Evolutionary conservation across 1,140 invertebrate genomes (phyloP), one percentile per base, ranked within the genome.

Genomic region (Akabosia matsudoensis): DNA sequence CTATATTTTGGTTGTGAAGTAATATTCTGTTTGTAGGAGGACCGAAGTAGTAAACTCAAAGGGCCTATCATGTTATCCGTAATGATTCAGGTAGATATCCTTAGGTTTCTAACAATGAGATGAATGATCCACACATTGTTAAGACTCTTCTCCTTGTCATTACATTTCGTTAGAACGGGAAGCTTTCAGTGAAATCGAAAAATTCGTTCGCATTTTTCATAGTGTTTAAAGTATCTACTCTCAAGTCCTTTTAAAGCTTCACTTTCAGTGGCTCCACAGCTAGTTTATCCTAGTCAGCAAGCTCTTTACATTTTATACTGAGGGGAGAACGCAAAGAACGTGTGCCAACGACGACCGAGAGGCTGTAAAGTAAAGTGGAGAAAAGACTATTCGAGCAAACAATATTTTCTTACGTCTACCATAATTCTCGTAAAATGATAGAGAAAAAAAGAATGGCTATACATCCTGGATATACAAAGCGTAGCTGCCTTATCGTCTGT

Each of bases 241-340:
- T n/a, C 37, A 45, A 10, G 37, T 45, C 7, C 7, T 45, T 45
- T 45, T 45, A 10, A 45, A 45, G 37, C 37, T 45, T 7, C 7
- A 45, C 37, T 7, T 18, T 56, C 10, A 13, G 24, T n/a, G 10
- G 3, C 31, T 30, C 61, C 24, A 67, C 24, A 67, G 61, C 61
- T 31, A 67, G 26, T 67, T 67, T 22, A 67, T 67, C 61, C 61
- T 67, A 28, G 61, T 67, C 61, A 67, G 61, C 61, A 67, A 67
- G 61, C 61, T 67, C 61, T 67, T 67, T 67, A 67, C 61, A 67
- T 67, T n/a, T n/a, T 67, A 16, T 67, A 30, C 10, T 56, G 54
- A 22, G 54, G 54, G 54, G n/a, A n/a, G n/a, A n/a, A n/a, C n/a
- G n/a, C n/a, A n/a, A n/a, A 56, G 54, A 56, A 56, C 54, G 54